These are phyloP conservation scores for Clavelina lepadiformis DNA, from an alignment of 23 tunicate species.

Conservation along the genomic window DNA sequence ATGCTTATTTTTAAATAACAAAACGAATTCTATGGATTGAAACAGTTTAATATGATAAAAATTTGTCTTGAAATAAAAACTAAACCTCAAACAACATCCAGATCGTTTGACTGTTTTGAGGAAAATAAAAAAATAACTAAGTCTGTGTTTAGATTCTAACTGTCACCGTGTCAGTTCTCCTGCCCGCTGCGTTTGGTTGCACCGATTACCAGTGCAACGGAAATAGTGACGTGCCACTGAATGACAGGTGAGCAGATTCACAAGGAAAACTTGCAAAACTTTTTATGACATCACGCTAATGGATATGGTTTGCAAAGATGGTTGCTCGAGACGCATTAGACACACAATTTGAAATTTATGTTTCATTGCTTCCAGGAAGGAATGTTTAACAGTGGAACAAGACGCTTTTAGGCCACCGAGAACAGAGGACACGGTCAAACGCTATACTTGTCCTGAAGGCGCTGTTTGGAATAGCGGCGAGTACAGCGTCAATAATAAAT, in stretches of 20 bases:
- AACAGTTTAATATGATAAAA: too few relatives aligned
- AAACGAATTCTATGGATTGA: too few relatives aligned
- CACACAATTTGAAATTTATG: too few relatives aligned
- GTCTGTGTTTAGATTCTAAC: conserved; percentile 50
- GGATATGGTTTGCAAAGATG: too few relatives aligned
- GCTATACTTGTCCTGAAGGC: conserved; percentile 57
- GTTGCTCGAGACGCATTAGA: too few relatives aligned
- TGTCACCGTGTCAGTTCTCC: conserved; percentile 65
- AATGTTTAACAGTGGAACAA: conserved; percentile 45
- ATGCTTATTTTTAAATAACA: neutral
- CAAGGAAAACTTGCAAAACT: too few relatives aligned
- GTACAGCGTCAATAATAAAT: conserved; percentile 39
- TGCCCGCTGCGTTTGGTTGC: conserved; percentile 74
- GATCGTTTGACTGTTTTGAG: too few relatives aligned
- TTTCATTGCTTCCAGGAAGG: conserved; percentile 24
- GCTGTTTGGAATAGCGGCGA: conserved; percentile 1
- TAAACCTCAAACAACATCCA: too few relatives aligned
- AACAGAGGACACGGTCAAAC: conserved; percentile 62
- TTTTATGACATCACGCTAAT: too few relatives aligned
- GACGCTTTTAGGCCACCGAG: conserved; percentile 69
- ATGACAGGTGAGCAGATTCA: conserved; percentile 10
- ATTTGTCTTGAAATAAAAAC: too few relatives aligned
- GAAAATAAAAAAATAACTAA: neutral
- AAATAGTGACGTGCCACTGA: conserved; percentile 1
- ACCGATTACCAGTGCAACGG: conserved; percentile 48